These are phyloP conservation scores for Phallusia fumigata DNA, from an alignment of 23 tunicate species.

Conservation along the genomic window DNA sequence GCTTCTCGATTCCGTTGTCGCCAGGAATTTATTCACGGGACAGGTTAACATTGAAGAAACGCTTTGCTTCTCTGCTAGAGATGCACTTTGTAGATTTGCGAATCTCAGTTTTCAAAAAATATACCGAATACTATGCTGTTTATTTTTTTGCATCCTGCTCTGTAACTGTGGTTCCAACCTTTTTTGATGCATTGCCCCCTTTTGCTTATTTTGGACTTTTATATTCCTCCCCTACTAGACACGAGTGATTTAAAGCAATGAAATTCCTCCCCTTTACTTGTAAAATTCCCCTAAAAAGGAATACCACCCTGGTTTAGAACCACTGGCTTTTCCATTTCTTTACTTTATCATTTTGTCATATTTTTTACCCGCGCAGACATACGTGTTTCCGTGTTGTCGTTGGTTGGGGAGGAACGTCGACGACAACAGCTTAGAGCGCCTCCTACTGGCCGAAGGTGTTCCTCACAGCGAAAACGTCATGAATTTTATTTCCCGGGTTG, in stretches of 20 bases:
- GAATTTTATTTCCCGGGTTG: not conserved
- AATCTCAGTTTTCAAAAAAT: too few relatives aligned
- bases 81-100: not conserved
- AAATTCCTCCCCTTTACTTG: too few relatives aligned
- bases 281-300: too few relatives aligned
- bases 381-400: slow-evolving; percentile 66
- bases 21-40: slow-evolving; percentile 83
- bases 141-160: too few relatives aligned
- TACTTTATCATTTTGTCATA: not conserved
- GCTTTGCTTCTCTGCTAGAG: not conserved
- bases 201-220: too few relatives aligned
- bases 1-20: slow-evolving; percentile 67
- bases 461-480: slow-evolving; percentile 12
- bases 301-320: too few relatives aligned
- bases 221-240: too few relatives aligned
- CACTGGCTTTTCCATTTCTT: too few relatives aligned
- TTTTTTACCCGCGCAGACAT: slow-evolving; percentile 27
- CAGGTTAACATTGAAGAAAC: slow-evolving; percentile 37
- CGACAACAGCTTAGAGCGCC: slow-evolving; percentile 82
- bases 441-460: slow-evolving; percentile 60
- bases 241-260: too few relatives aligned
- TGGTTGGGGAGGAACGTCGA: slow-evolving; percentile 76
- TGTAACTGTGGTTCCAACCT: too few relatives aligned
- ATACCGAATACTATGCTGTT: too few relatives aligned
- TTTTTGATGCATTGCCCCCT: too few relatives aligned